Evolutionary conservation across 1,140 invertebrate genomes (phyloP).

Genomic region (Drosophila tristis): DNA sequence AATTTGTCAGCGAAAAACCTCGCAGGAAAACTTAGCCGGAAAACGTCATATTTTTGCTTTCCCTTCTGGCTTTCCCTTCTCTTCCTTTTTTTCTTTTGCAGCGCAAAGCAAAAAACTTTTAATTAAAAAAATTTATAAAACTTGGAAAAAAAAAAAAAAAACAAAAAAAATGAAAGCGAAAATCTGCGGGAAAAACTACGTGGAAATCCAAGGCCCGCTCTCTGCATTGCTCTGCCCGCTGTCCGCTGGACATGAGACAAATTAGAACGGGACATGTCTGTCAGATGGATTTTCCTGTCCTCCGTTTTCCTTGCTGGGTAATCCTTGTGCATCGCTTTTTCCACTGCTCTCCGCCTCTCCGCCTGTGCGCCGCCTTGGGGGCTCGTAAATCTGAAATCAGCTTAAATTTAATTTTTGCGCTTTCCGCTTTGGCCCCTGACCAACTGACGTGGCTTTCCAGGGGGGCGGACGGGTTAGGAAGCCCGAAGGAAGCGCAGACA

Average conservation of each 20-base stretch:
- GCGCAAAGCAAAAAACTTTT: conserved; percentile 56
- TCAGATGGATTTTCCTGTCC: conserved; percentile 27
- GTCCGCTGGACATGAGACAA: conserved; percentile 37
- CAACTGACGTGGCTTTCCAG: background rate
- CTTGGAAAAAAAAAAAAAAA: conserved; percentile 14
- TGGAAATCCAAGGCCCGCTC: conserved; percentile 23
- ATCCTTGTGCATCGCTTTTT: conserved; percentile 12
- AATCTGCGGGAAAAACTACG: conserved; percentile 34
- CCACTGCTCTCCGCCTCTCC: background rate
- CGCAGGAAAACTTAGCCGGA: conserved; percentile 27
- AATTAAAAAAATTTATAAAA: conserved; percentile 66
- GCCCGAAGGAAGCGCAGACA: background rate
- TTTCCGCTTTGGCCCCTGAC: conserved; percentile 40
- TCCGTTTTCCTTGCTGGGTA: conserved; percentile 1
- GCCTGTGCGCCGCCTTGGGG: background rate
- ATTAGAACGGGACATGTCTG: conserved; percentile 43
- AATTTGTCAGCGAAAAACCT: background rate
- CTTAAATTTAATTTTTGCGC: conserved; percentile 72
- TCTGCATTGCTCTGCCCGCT: background rate
- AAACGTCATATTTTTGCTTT: conserved; percentile 41
- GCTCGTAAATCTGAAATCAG: conserved; percentile 66
- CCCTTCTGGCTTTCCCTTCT: background rate
- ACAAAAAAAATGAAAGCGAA: conserved; percentile 13
- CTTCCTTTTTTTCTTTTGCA: too few species aligned
- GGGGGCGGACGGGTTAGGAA: background rate